These are phyloP conservation scores for Meloe dianella DNA, from an alignment of 2,888 invertebrate species.

Conservation along the genomic window DNA sequence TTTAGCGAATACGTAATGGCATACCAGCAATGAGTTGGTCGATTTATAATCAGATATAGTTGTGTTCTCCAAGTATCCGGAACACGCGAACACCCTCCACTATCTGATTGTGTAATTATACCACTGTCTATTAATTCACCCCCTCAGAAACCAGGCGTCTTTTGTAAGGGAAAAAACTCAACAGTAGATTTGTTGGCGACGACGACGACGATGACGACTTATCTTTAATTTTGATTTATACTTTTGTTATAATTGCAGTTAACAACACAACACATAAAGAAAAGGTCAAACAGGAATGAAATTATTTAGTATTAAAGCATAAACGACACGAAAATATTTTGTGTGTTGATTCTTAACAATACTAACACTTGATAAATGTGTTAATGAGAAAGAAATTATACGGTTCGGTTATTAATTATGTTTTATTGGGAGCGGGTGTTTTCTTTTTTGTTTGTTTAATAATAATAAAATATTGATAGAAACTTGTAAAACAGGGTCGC, in stretches of 20 bases:
- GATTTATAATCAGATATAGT: too few species aligned
- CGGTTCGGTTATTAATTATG: slow-evolving; percentile 1
- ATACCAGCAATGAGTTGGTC: not conserved
- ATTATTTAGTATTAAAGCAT: not conserved
- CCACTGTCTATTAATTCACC: slow-evolving; percentile 45
- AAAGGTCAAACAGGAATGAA: not conserved
- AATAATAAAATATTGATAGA: not conserved
- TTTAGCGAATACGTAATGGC: not conserved
- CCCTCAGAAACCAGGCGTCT: slow-evolving; percentile 26
- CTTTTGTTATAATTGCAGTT: not conserved
- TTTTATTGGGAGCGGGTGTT: not conserved
- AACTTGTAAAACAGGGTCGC: too few species aligned
- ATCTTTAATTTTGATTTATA: not conserved
- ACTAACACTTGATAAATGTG: not conserved
- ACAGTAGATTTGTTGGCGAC: slow-evolving; percentile 29
- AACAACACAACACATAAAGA: not conserved
- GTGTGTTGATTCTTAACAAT: slow-evolving; percentile 19
- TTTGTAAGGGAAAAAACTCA: slow-evolving; percentile 40
- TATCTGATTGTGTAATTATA: slow-evolving; percentile 50
- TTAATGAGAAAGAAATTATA: slow-evolving; percentile 7
- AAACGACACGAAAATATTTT: not conserved
- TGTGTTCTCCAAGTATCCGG: slow-evolving; percentile 40
- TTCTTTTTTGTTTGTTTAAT: not conserved
- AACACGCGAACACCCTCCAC: slow-evolving; percentile 42
- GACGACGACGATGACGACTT: too few species aligned